Percentiles rank a stretch among this genome's conserved stretches.
phyloP scores from a whole-genome alignment of 1,140 invertebrate species.

The Zaprionus capensis region DNA sequence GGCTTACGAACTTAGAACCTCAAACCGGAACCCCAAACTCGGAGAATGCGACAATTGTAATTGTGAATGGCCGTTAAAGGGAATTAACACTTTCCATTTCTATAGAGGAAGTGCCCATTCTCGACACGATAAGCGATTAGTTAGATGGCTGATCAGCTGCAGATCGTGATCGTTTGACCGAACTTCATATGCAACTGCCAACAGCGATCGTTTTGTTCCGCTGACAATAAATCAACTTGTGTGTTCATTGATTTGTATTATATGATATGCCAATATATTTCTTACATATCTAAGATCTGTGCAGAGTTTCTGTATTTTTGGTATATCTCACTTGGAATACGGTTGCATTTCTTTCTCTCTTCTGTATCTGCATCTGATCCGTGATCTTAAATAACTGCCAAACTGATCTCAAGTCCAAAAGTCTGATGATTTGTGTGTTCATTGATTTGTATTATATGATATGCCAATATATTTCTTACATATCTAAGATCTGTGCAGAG shows the following conservation, averaged over 20 bases:
- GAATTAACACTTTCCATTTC: slow-evolving; percentile 76
- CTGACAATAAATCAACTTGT: background rate
- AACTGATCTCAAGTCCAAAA: no score
- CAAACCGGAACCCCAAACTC: background rate
- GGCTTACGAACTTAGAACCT: slow-evolving; percentile 44
- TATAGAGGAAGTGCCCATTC: background rate
- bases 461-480: no score
- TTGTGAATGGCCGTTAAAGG: slow-evolving; percentile 40
- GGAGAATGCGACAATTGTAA: slow-evolving; percentile 31
- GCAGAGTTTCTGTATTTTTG: no score
- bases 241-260: background rate
- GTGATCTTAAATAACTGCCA: no score
- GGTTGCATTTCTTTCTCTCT: no score
- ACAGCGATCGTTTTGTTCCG: background rate
- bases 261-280: background rate
- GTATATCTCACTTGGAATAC: no score
- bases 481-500: no score
- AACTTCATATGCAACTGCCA: background rate
- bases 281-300: background rate
- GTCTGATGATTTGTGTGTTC: no score
- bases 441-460: no score
- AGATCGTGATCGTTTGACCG: background rate
- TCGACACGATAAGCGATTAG: slow-evolving; percentile 7
- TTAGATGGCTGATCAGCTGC: background rate
- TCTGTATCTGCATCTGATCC: no score